Base-by-base conservation (phyloP, 2,113 vertebrate genomes). In the Heteronetta atricapilla region DNA sequence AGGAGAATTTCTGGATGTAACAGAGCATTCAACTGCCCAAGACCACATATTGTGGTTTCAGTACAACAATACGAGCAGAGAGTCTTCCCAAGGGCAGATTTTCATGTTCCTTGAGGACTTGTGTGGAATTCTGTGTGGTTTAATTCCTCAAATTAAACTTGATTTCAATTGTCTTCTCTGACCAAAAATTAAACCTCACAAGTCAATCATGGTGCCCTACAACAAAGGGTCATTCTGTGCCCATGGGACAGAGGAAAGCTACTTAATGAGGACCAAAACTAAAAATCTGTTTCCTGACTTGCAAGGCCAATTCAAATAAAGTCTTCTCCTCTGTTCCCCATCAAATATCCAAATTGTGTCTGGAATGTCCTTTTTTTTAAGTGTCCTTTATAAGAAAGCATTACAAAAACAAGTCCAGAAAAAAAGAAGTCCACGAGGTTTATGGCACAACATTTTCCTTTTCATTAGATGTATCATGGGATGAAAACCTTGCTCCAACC, bases 341-440 rank as follows among this genome's bases (percentile, higher is more conserved):
- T 17, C 10, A 58, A 82, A 50, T 19, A 90, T 1, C 42, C 50
- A 31, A 59, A 46, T 1, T 15, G 8, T 21, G 55, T 13, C 0
- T 1, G 4, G 11, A 40, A 1, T 8, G 6, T 3, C 33, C 23
- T 69, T 31, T 86, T 44, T 46, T 42, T 40, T 40, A 46, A 67
- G 8, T 0, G 2, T 13, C n/a, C n/a, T 48, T 64, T 56, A 2
- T 0, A 59, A 53, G 38, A 17, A 16, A 63, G 11, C 0, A 0
- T 53, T 48, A 33, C 17, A 91, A 82, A 73, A 77, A 3, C 21
- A 79, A 91, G 15, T 14, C 28, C 19, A 10, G 56, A 64, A 13
- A 28, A 29, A 26, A 33, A 23, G 11, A 18, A 21, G 31, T 44
- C 36, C n/a, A 62, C 23, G 46, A 59, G 17, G n/a, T 12, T 46